Evolutionary conservation across 1,140 invertebrate genomes (phyloP).

Genomic region (Ruditapes philippinarum): DNA sequence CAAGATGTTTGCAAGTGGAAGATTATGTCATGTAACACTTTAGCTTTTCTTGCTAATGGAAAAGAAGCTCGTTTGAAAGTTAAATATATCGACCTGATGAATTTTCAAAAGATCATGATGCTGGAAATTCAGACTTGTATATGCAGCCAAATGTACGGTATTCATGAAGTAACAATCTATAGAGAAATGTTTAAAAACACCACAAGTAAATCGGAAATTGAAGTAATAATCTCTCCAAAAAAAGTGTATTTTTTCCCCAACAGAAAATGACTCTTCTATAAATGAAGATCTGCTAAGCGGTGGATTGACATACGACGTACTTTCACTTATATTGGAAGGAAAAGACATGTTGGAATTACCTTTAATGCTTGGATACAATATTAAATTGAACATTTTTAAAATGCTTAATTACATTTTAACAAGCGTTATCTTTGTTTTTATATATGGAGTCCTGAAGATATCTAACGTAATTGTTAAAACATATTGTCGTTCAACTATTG

Average conservation of each 20-base stretch:
- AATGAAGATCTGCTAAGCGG: not conserved
- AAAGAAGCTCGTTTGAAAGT: too few relatives aligned
- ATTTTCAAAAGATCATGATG: too few relatives aligned
- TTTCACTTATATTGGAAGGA: not conserved
- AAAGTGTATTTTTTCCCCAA: not conserved
- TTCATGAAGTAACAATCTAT: too few relatives aligned
- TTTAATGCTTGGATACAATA: not conserved
- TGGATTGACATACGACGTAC: not conserved
- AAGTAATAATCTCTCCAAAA: too few relatives aligned
- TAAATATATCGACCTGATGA: too few relatives aligned
- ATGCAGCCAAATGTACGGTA: too few relatives aligned
- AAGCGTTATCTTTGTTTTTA: not conserved
- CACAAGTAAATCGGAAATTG: too few relatives aligned
- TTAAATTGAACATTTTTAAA: not conserved
- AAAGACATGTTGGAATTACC: not conserved
- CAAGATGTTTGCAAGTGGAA: too few relatives aligned
- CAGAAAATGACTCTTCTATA: not conserved
- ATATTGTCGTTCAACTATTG: not conserved
- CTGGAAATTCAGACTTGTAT: too few relatives aligned
- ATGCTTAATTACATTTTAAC: not conserved
- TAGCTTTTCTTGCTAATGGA: too few relatives aligned
- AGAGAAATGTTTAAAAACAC: too few relatives aligned
- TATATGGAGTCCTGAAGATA: not conserved
- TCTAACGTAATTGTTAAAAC: not conserved
- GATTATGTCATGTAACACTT: too few relatives aligned